These are phyloP conservation scores for Apamea monoglypha DNA, from an alignment of 2,888 invertebrate species.

Conservation along the genomic window DNA sequence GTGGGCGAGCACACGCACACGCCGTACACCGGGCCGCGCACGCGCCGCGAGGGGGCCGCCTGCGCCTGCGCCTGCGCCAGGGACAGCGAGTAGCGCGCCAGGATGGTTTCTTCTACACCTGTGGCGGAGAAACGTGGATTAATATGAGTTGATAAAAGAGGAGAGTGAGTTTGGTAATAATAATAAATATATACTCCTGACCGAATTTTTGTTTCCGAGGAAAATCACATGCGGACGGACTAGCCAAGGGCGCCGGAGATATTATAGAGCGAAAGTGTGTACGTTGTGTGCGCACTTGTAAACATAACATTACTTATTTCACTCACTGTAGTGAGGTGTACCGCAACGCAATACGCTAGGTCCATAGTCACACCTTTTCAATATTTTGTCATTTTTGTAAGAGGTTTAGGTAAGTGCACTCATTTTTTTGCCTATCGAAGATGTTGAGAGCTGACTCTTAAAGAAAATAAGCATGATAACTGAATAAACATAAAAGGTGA, in stretches of 20 bases:
- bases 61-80: conserved; percentile 81
- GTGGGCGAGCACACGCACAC: conserved; percentile 93
- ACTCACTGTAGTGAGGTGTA: not conserved
- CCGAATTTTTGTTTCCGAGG: not conserved
- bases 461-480: not conserved
- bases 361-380: not conserved
- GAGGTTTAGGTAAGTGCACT: not conserved
- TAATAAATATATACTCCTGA: not conserved
- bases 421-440: not conserved
- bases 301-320: not conserved
- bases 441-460: not conserved
- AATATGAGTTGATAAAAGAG: not conserved
- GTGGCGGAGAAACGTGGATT: not conserved
- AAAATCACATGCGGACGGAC: not conserved
- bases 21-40: conserved; percentile 93
- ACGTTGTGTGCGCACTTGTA: not conserved
- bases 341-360: not conserved
- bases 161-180: not conserved
- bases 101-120: conserved; percentile 89
- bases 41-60: conserved; percentile 85
- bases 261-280: not conserved
- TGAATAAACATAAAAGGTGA: not conserved
- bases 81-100: conserved; percentile 86
- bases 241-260: not conserved
- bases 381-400: not conserved